Conservation (phyloP, 2,113 vertebrate species). For the Octodon degus region DNA sequence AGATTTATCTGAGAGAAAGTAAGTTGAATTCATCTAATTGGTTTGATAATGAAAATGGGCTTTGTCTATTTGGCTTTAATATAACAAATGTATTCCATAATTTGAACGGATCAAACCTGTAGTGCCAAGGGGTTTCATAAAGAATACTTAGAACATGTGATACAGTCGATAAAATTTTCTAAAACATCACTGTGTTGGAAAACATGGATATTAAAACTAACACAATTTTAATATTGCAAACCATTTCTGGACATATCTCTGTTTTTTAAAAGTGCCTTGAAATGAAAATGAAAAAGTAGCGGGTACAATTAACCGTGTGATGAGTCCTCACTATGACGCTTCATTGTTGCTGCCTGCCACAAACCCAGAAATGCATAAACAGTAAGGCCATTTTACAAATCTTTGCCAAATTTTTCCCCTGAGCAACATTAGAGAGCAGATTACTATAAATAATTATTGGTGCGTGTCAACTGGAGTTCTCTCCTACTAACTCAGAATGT, state of each 20-base stretch:
- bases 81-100: background rate
- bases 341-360: background rate
- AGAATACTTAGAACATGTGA: slow-evolving; percentile 15
- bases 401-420: slow-evolving; percentile 36
- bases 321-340: background rate
- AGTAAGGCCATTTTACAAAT: slow-evolving; percentile 12
- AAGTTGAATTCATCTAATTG: slow-evolving; percentile 21
- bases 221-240: background rate
- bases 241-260: background rate
- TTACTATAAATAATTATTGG: slow-evolving; percentile 28
- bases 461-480: background rate
- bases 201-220: background rate
- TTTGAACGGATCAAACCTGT: slow-evolving; percentile 25
- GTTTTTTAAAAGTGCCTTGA: background rate
- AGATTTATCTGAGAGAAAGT: slow-evolving; percentile 21
- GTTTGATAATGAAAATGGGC: slow-evolving; percentile 30
- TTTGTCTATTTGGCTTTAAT: slow-evolving; percentile 23
- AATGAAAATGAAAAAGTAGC: slow-evolving; percentile 3
- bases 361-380: slow-evolving; percentile 28
- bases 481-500: slow-evolving; percentile 15
- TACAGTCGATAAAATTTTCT: background rate
- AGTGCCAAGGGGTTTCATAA: slow-evolving; percentile 17
- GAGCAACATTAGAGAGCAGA: slow-evolving; percentile 18
- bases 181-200: background rate
- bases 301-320: background rate